Evolutionary conservation across 2,113 vertebrate genomes (phyloP).

Genomic region (Speoplatyrhinus poulsoni): DNA sequence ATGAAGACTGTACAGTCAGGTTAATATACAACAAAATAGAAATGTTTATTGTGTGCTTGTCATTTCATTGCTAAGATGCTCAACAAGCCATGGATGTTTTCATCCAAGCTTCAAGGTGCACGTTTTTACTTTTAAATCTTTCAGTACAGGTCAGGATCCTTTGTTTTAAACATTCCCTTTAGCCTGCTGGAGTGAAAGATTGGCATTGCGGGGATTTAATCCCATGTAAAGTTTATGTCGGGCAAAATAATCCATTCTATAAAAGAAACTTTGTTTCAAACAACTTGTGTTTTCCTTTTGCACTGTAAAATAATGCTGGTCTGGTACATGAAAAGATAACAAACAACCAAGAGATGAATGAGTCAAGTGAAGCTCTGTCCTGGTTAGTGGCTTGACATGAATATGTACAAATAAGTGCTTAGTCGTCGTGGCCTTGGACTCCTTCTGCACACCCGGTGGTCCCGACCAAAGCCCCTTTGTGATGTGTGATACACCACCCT

Average conservation of each 20-base stretch:
- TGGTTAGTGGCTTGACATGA: too few relatives aligned
- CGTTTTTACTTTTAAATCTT: constrained; percentile 15
- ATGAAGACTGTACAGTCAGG: constrained; percentile 63
- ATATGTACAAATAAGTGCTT: too few relatives aligned
- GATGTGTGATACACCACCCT: too few relatives aligned
- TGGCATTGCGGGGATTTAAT: constrained; percentile 11
- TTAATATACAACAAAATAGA: constrained; percentile 65
- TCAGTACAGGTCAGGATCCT: constrained; percentile 16
- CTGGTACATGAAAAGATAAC: not conserved
- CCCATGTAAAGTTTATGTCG: constrained; percentile 36
- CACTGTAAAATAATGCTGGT: constrained; percentile 17
- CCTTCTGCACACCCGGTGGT: too few relatives aligned
- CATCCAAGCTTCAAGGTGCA: constrained; percentile 47
- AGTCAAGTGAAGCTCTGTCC: too few relatives aligned
- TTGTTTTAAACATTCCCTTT: constrained; percentile 16
- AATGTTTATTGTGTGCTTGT: constrained; percentile 47
- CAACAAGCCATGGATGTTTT: constrained; percentile 20
- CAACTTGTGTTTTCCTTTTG: constrained; percentile 16
- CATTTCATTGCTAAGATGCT: too few relatives aligned
- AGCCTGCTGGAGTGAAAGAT: constrained; percentile 29
- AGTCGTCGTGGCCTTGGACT: too few relatives aligned
- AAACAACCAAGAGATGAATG: not conserved
- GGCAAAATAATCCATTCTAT: constrained; percentile 22
- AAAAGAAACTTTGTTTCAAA: constrained; percentile 3
- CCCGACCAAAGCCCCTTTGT: too few relatives aligned